These are phyloP conservation scores for Parambassis ranga DNA, from an alignment of 2,797 vertebrate genomes.

Conservation along the genomic window DNA sequence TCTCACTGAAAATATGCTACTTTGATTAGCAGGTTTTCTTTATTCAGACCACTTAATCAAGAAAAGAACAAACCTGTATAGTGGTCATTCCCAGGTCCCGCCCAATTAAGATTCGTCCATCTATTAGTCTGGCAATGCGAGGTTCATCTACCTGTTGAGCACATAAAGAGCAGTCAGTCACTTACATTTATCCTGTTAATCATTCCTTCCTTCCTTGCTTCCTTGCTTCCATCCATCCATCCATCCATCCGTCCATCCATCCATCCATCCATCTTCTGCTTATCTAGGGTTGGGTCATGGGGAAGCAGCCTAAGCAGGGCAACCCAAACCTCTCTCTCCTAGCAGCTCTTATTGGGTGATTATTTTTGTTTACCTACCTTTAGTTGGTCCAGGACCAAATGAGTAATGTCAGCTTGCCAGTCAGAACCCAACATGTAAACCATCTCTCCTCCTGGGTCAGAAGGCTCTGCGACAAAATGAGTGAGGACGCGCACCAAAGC, in stretches of 20 bases:
- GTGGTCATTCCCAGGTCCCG: constrained; percentile 92
- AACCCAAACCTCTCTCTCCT: too few species aligned
- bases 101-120: constrained; percentile 87
- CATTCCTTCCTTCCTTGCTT: too few species aligned
- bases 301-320: too few species aligned
- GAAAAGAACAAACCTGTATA: constrained; percentile 80
- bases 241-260: too few species aligned
- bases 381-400: constrained; percentile 89
- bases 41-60: too few species aligned
- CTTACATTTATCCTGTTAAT: background rate
- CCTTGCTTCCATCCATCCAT: too few species aligned
- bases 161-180: background rate
- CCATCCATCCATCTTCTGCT: too few species aligned
- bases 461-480: constrained; percentile 90
- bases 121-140: constrained; percentile 85
- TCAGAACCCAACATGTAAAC: constrained; percentile 90
- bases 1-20: background rate
- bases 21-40: background rate
- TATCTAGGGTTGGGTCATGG: too few species aligned
- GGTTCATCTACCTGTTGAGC: constrained; percentile 86
- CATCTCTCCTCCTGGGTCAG: constrained; percentile 84
- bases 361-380: constrained; percentile 66
- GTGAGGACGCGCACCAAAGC: constrained; percentile 92
- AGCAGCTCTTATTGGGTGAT: too few species aligned
- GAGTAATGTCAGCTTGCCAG: constrained; percentile 96